phyloP scores from a whole-genome alignment of 1,140 invertebrate genomes.

The Propsilocerus akamusi region DNA sequence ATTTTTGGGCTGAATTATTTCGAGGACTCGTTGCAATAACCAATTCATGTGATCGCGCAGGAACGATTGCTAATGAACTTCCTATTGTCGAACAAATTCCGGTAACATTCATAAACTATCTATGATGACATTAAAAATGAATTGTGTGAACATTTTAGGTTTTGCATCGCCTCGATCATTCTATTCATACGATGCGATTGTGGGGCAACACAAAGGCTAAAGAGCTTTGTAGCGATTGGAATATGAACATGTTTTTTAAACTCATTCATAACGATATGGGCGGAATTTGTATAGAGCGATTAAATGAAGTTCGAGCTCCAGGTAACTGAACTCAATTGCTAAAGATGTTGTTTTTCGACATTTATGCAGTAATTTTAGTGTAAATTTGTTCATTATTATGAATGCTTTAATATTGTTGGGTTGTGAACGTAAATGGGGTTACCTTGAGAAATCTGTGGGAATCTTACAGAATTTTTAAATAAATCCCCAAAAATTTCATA shows the following conservation, averaged over 20 bases:
- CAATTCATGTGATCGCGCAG: slow-evolving; percentile 40
- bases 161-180: slow-evolving; percentile 33
- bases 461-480: too few relatives aligned
- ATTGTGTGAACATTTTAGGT: neutral
- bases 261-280: slow-evolving; percentile 39
- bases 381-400: too few relatives aligned
- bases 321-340: slow-evolving; percentile 34
- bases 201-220: slow-evolving; percentile 51
- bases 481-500: too few relatives aligned
- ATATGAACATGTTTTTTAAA: slow-evolving; percentile 44
- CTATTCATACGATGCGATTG: slow-evolving; percentile 49
- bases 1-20: slow-evolving; percentile 39
- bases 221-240: slow-evolving; percentile 49
- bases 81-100: slow-evolving; percentile 64
- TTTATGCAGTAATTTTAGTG: too few relatives aligned
- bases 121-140: too few relatives aligned
- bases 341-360: slow-evolving; percentile 21
- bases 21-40: slow-evolving; percentile 37
- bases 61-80: slow-evolving; percentile 32
- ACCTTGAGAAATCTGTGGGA: too few relatives aligned
- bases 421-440: too few relatives aligned
- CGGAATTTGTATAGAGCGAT: slow-evolving; percentile 35
- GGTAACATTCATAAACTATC: slow-evolving; percentile 18
- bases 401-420: too few relatives aligned
- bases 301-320: slow-evolving; percentile 38